Base-by-base conservation (phyloP, 1,140 invertebrate species). In the Cyclina sinensis region DNA sequence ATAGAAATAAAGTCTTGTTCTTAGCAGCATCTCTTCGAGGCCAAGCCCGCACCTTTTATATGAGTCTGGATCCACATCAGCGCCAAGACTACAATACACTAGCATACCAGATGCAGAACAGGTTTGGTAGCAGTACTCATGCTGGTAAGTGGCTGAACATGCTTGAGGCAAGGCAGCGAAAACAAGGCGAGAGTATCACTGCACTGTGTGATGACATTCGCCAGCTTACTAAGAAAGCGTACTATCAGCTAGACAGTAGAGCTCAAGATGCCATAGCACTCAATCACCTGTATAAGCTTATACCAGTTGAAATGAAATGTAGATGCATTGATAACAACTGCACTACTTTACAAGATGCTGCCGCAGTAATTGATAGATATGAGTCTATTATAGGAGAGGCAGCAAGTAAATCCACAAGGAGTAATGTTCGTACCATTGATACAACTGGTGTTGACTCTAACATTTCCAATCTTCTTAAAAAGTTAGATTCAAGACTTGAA, bases 281-380 rank as follows among this genome's bases (percentile, higher is more conserved):
- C 5, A 70, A 70, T n/a, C 62, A 80, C 0, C 48, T 86, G 9
- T 86, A 74, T 9, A 76, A 62, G 39, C 9, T 46, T 3, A 43
- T 83, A 12, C n/a, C 65, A 30, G 37, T 70, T 1, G 59, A 83
- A n/a, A 83, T 70, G 81, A 83, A 83, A 70, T 83, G 81, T 35
- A 43, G 81, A 48, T 68, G 59, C 7, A 70, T 83, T 21, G 46
- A 83, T 48, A 43, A 51, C 3, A 65, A 88, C 4, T 83, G 80
- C 14, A 62, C 24, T 1, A 54, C 80, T 18, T 5, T 79, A 3
- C n/a, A 65, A 39, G 80, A 89, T n/a, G 74, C 57, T 46, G 62
- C 73, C 21, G 70, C 35, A 24, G 74, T 84, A 1, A 79, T 79
- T 12, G 79, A 88, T 3, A 81, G 51, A 37, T 88, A 88, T 74